Conservation (phyloP, 2,797 vertebrate species). For the Semotilus atromaculatus region DNA sequence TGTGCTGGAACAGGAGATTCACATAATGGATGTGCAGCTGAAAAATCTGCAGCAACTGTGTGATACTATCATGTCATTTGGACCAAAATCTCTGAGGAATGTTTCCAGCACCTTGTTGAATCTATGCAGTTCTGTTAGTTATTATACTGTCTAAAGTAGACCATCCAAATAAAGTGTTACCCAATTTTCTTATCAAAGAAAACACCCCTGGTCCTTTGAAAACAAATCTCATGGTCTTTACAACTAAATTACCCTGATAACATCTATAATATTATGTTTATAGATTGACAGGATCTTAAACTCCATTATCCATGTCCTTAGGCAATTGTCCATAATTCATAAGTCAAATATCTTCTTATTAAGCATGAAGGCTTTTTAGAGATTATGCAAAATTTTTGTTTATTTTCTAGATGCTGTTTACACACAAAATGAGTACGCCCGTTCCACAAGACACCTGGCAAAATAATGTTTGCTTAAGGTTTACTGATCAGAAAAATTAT, state of each 20-base stretch:
- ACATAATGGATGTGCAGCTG: not conserved
- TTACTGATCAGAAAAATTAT: slow-evolving; percentile 12
- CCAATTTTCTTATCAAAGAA: not conserved
- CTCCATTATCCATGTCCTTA: not conserved
- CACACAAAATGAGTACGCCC: slow-evolving; percentile 14
- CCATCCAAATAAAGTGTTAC: not conserved
- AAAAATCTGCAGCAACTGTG: not conserved
- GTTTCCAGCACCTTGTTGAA: not conserved
- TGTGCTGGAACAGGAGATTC: too few relatives aligned
- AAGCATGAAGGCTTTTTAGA: not conserved
- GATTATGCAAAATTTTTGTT: not conserved
- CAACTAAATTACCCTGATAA: slow-evolving; percentile 29
- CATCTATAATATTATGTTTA: slow-evolving; percentile 21
- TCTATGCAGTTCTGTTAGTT: not conserved
- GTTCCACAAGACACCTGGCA: slow-evolving; percentile 6
- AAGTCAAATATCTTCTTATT: slow-evolving; percentile 20
- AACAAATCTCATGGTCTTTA: slow-evolving; percentile 20
- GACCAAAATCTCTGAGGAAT: not conserved
- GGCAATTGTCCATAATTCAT: not conserved
- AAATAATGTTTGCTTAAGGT: slow-evolving; percentile 17
- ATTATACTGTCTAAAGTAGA: not conserved
- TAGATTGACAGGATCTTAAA: slow-evolving; percentile 2
- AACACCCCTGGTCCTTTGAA: not conserved
- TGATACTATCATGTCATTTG: not conserved
- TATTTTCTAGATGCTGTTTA: slow-evolving; percentile 20